These are phyloP conservation scores for Prosapia bicincta DNA, from an alignment of 2,888 invertebrate species.

Conservation along the genomic window DNA sequence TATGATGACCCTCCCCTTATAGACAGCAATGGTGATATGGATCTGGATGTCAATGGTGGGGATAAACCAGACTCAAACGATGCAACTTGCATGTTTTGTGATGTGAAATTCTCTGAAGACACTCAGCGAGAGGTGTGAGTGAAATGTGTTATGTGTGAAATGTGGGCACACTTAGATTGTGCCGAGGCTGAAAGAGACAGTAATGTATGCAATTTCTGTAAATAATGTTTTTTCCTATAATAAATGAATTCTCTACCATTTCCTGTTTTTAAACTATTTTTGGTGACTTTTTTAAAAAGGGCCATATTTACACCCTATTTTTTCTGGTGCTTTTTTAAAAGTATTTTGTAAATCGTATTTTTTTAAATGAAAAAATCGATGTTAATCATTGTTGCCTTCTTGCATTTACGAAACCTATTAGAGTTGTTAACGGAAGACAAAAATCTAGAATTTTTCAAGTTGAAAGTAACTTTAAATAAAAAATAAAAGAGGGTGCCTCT, in stretches of 20 bases:
- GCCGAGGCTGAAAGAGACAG: neutral
- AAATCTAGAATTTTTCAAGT: neutral
- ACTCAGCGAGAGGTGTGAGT: neutral
- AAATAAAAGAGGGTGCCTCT: neutral
- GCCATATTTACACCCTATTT: neutral
- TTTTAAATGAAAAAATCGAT: no score
- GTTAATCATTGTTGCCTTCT: neutral
- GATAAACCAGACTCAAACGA: neutral
- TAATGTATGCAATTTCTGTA: neutral
- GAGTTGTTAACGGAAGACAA: neutral
- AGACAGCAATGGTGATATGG: conserved; percentile 2
- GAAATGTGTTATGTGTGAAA: neutral
- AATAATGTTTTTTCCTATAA: neutral
- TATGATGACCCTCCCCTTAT: neutral
- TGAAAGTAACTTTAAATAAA: neutral
- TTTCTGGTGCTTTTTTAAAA: neutral
- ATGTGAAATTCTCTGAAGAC: neutral
- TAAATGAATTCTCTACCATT: neutral
- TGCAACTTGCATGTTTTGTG: neutral
- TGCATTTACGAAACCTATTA: neutral
- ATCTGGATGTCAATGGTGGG: neutral
- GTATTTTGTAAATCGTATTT: no score
- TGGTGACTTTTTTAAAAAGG: neutral
- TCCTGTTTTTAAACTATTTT: neutral
- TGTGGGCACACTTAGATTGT: neutral